phyloP scores from a whole-genome alignment of 2,797 vertebrate genomes.

The Gymnocypris eckloni region DNA sequence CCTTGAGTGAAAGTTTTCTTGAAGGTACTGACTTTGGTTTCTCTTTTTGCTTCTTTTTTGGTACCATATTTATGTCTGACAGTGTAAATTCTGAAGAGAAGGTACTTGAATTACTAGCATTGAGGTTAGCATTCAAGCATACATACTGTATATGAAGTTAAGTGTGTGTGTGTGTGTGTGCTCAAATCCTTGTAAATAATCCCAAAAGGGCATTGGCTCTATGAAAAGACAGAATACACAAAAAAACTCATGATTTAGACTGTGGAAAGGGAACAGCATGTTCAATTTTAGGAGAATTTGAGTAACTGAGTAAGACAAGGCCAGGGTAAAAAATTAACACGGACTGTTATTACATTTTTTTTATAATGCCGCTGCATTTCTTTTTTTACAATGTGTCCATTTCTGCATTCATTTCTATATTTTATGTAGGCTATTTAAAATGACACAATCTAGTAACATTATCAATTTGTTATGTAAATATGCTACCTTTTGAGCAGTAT shows the following conservation, averaged over 20 bases:
- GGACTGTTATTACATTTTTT: no score
- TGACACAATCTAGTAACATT: no score
- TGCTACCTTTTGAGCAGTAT: no score
- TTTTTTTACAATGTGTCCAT: no score
- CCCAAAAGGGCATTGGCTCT: slow-evolving; percentile 12
- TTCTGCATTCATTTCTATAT: no score
- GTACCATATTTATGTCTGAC: not conserved
- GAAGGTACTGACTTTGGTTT: not conserved
- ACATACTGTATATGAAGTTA: not conserved
- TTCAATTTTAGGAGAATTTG: no score
- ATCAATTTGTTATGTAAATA: no score
- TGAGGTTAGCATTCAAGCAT: not conserved
- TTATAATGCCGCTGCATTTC: no score
- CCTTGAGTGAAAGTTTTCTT: not conserved
- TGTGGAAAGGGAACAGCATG: not conserved
- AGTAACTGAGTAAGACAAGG: no score
- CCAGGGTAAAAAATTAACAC: not conserved
- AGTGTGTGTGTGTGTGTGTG: no score
- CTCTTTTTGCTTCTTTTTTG: not conserved
- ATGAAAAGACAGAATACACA: not conserved
- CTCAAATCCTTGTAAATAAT: not conserved
- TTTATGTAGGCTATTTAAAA: no score
- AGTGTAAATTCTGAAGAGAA: not conserved
- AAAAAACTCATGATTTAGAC: not conserved
- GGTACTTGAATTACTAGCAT: not conserved